These are phyloP conservation scores for Hololepta plana DNA, from an alignment of 2,888 invertebrate species.

Conservation along the genomic window DNA sequence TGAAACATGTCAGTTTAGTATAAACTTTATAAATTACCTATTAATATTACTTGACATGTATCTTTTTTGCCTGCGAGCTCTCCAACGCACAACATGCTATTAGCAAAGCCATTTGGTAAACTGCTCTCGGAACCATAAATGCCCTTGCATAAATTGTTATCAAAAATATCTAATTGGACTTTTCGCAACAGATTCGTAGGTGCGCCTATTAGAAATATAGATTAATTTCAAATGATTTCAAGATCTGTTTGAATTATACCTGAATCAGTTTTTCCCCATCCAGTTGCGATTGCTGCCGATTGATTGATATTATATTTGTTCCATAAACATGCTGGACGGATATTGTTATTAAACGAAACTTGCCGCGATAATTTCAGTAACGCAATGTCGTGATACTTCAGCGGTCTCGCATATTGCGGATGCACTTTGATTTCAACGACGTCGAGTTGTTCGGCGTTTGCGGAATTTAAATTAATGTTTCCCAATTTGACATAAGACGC, in stretches of 20 bases:
- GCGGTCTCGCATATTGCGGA: slow-evolving; percentile 34
- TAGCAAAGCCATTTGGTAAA: slow-evolving; percentile 17
- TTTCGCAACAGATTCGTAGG: slow-evolving; percentile 26
- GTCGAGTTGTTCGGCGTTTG: slow-evolving; percentile 28
- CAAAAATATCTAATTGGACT: slow-evolving; percentile 23
- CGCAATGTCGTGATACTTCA: slow-evolving; percentile 47
- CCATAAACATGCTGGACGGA: slow-evolving; percentile 48
- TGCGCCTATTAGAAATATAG: slow-evolving; percentile 12
- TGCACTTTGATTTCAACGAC: slow-evolving; percentile 31
- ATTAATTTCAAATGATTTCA: slow-evolving; percentile 4
- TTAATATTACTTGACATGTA: slow-evolving; percentile 20
- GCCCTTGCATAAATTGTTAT: slow-evolving; percentile 20
- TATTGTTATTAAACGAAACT: slow-evolving; percentile 29
- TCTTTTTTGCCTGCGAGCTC: slow-evolving; percentile 21
- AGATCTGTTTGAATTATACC: too few relatives aligned
- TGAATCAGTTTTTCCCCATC: slow-evolving; percentile 34
- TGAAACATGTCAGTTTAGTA: slow-evolving; percentile 19
- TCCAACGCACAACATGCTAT: slow-evolving; percentile 31
- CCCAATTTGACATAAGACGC: slow-evolving; percentile 37
- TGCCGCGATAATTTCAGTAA: slow-evolving; percentile 31
- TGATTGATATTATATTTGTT: slow-evolving; percentile 21
- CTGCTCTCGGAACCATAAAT: slow-evolving; percentile 15
- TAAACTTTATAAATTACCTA: neutral
- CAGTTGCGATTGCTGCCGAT: slow-evolving; percentile 37
- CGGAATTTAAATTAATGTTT: slow-evolving; percentile 35